Base-by-base conservation (phyloP, 1,140 invertebrate species). In the Wasmannia auropunctata region DNA sequence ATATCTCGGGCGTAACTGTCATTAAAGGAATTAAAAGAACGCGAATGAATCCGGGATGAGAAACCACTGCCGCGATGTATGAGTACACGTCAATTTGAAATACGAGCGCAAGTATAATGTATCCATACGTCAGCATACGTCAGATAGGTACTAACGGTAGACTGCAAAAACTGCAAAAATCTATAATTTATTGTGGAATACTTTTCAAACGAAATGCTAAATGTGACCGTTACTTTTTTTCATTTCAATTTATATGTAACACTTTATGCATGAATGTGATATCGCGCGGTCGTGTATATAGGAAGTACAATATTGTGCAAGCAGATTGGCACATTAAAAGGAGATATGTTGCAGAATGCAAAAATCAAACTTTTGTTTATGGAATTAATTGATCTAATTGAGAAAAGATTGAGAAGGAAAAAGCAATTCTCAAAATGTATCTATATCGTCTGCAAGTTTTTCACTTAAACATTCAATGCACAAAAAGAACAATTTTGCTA, bases 11-110 rank as follows among this genome's bases (percentile, higher is more conserved):
- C 28, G 43, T 28, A 40, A 67, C 8, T 67, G 6, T 37, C 22
- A 46, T 54, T 54, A 40, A 67, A 54, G 6, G 10, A 80, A 69
- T 69, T 70, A 40, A 51, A 80, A 80, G 31, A n/a, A 65, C 6
- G 25, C 11, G 3, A 16, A 6, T n/a, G 8, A 10, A 19, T 16
- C 11, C 4, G 14, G n/a, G 11, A 51, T 8, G 43, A 51, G 43
- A 79, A 49, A 25, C 19, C 40, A 51, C 14, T 14, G 3, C n/a
- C 28, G 28, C 14, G n/a, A 49, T 28, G 22, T 67, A 34, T 25
- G 28, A 51, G 19, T 49, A 46, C 40, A 22, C 19, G 43, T 65
- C 43, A 49, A 65, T 65, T 67, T 46, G 40, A 65, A 51, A 49
- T 67, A 25, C 6, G 51, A 79, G 8, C 7, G 14, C 22, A 37